Percentiles rank a stretch among this genome's conserved stretches.
Evolutionary conservation across 2,888 invertebrate genomes (phyloP).

Genomic region (Limnephilus auricula): DNA sequence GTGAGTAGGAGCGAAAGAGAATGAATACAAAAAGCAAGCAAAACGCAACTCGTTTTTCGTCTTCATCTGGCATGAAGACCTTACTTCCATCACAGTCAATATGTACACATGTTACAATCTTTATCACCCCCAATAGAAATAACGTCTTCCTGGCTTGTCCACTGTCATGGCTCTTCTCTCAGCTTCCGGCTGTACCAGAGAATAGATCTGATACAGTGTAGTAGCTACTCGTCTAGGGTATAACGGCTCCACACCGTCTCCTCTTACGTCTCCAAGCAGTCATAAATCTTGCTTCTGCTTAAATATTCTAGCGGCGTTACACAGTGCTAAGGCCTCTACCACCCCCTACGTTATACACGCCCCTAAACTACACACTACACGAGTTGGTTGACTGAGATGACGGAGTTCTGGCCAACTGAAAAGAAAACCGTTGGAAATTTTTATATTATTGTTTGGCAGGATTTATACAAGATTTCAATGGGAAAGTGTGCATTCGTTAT

Average conservation of each 20-base stretch:
- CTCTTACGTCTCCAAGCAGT: slow-evolving; percentile 7
- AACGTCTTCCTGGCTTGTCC: not conserved
- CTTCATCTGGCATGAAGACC: not conserved
- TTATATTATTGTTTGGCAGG: not conserved
- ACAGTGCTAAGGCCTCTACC: not conserved
- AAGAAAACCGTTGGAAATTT: not conserved
- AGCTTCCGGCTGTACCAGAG: not conserved
- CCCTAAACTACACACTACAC: not conserved
- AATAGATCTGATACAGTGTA: not conserved
- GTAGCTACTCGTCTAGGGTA: not conserved
- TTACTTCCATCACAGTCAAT: not conserved
- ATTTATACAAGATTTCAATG: not conserved
- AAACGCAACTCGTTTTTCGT: not conserved
- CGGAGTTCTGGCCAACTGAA: not conserved
- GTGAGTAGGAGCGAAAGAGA: not conserved
- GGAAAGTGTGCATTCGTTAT: not conserved
- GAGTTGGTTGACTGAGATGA: not conserved
- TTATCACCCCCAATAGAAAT: not conserved
- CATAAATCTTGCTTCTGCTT: slow-evolving; percentile 21
- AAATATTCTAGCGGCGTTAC: slow-evolving; percentile 14
- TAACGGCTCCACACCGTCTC: slow-evolving; percentile 4
- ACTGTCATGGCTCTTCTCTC: not conserved
- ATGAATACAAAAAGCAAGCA: not conserved
- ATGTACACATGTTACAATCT: not conserved
- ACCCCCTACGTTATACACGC: not conserved